A percentile compares a stretch with the other conserved stretches of the same genome.
Evolutionary conservation across 2,797 vertebrate genomes (phyloP).

Genomic region (Oreortyx pictus): DNA sequence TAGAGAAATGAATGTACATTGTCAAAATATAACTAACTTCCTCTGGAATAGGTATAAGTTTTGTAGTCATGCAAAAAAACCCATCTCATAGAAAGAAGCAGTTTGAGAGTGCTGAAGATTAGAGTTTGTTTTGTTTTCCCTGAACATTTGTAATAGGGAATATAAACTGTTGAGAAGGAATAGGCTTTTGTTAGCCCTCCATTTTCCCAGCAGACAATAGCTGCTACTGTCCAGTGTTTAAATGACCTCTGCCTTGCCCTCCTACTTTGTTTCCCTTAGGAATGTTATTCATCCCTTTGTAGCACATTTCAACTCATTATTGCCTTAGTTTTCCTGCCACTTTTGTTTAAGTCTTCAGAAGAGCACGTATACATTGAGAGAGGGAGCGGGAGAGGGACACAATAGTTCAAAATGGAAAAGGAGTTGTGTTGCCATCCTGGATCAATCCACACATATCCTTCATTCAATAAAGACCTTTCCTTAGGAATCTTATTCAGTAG

Average conservation of each 20-base stretch:
- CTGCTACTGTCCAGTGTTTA: constrained; percentile 77
- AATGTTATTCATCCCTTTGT: constrained; percentile 80
- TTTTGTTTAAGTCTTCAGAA: constrained; percentile 55
- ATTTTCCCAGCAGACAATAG: constrained; percentile 71
- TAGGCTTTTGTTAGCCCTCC: constrained; percentile 42
- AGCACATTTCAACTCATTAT: constrained; percentile 57
- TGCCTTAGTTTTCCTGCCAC: constrained; percentile 49
- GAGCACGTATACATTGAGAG: not conserved
- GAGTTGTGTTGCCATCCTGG: not conserved
- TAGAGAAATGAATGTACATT: not conserved
- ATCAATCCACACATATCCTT: not conserved
- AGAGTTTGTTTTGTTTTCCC: constrained; percentile 42
- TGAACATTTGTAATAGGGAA: constrained; percentile 7
- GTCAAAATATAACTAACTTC: not conserved
- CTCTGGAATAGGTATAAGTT: not conserved
- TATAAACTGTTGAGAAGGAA: constrained; percentile 32
- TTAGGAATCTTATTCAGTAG: not conserved
- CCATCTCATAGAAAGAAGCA: not conserved
- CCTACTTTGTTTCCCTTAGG: constrained; percentile 78
- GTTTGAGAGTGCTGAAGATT: constrained; percentile 24
- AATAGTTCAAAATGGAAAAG: not conserved
- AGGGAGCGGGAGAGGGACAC: not conserved
- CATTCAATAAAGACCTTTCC: not conserved
- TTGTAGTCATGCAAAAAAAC: not conserved
- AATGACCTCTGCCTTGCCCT: constrained; percentile 76